A percentile compares a stretch with the other conserved stretches of the same genome.
phyloP scores from a whole-genome alignment of 2,888 invertebrate genomes.

The Drosophila rubida region DNA sequence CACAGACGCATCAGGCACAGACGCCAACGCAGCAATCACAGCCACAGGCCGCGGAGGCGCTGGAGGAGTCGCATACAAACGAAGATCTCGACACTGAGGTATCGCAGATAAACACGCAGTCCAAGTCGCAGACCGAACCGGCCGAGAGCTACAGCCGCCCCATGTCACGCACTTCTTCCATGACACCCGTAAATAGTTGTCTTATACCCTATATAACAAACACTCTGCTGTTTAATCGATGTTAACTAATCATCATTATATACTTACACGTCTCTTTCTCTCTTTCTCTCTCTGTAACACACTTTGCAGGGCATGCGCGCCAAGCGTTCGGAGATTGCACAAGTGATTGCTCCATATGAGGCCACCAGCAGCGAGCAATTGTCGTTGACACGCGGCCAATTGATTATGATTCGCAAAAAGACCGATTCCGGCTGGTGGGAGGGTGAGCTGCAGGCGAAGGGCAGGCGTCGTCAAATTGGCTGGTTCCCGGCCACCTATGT shows the following conservation, averaged over 20 bases:
- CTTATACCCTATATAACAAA: conserved; percentile 29
- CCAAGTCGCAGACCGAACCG: conserved; percentile 82
- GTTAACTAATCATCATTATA: conserved; percentile 13
- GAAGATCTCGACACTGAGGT: conserved; percentile 85
- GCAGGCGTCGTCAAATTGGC: conserved; percentile 95
- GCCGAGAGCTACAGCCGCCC: conserved; percentile 85
- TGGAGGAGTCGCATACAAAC: conserved; percentile 83
- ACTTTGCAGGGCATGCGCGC: conserved; percentile 86
- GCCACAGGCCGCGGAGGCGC: conserved; percentile 47
- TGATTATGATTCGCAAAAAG: conserved; percentile 98
- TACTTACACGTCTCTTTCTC: background rate
- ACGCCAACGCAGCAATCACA: conserved; percentile 39
- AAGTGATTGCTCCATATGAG: conserved; percentile 96
- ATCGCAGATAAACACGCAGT: conserved; percentile 85
- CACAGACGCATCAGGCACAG: conserved; percentile 28
- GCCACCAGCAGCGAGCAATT: conserved; percentile 97
- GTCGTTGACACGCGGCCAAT: conserved; percentile 94
- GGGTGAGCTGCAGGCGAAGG: conserved; percentile 97
- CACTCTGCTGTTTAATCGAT: background rate
- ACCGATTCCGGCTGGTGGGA: conserved; percentile 99
- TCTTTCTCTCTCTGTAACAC: background rate
- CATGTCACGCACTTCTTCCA: conserved; percentile 85
- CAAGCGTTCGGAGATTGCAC: conserved; percentile 95
- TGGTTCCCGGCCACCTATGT: conserved; percentile 99
- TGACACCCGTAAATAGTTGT: conserved; percentile 85